These are phyloP conservation scores for Psittacula cyanocephala DNA, from an alignment of 2,113 vertebrate genomes.

Conservation along the genomic window DNA sequence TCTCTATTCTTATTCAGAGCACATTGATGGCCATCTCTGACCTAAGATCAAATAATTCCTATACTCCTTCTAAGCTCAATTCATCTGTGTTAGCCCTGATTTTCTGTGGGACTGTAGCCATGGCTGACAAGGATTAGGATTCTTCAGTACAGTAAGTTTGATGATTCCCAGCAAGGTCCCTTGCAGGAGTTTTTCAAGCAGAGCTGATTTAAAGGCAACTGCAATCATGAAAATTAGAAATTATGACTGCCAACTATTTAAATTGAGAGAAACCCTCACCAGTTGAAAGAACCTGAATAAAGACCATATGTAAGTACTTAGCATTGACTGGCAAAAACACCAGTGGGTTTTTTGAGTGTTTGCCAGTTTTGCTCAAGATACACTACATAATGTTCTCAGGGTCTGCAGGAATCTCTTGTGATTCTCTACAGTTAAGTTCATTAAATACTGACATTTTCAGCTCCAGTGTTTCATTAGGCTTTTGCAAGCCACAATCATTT, in stretches of 20 bases:
- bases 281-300: background rate
- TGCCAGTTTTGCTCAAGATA: background rate
- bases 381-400: background rate
- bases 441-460: background rate
- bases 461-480: background rate
- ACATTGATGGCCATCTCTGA: background rate
- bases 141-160: background rate
- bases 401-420: background rate
- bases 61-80: background rate
- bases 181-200: background rate
- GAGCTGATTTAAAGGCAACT: background rate
- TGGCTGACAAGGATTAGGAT: background rate
- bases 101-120: background rate
- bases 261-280: background rate
- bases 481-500: background rate
- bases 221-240: constrained; percentile 11
- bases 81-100: background rate
- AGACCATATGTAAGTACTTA: background rate
- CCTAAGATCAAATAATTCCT: background rate
- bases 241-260: background rate
- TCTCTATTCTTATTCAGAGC: background rate
- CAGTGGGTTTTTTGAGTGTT: background rate
- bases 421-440: background rate
- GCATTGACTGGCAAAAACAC: background rate
- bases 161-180: background rate